phyloP scores from a whole-genome alignment of 2,113 vertebrate genomes.

The Mus pahari region DNA sequence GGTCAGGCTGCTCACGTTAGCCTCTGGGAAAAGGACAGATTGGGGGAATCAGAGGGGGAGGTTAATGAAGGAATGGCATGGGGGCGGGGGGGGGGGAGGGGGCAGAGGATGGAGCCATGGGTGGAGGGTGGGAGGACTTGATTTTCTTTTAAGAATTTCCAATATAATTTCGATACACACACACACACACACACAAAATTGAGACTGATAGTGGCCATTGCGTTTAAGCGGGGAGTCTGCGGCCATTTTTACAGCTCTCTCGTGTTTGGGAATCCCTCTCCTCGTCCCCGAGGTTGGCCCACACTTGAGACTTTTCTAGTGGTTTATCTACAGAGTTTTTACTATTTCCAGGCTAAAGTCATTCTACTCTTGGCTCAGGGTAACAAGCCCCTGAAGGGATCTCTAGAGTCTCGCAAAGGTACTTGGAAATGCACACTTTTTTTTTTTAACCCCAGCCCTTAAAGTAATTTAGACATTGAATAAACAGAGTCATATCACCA shows the following conservation, averaged over 20 bases:
- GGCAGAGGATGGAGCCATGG: rapidly evolving
- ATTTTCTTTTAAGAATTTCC: not conserved
- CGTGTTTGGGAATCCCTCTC: not conserved
- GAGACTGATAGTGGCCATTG: not conserved
- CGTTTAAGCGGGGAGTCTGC: not conserved
- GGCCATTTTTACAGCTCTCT: not conserved
- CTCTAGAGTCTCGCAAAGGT: not conserved
- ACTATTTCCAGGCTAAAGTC: not conserved
- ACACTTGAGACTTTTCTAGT: not conserved
- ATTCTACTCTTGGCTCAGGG: not conserved
- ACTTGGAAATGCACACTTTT: not conserved
- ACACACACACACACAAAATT: no score
- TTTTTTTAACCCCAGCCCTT: not conserved
- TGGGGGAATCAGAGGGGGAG: not conserved
- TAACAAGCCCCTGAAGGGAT: not conserved
- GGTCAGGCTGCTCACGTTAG: not conserved
- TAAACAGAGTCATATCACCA: not conserved
- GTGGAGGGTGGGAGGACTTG: not conserved
- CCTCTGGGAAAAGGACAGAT: not conserved
- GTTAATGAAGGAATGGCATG: not conserved
- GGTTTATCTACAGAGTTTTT: not conserved
- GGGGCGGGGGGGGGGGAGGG: no score
- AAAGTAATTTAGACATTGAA: constrained; percentile 57
- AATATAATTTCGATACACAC: not conserved
- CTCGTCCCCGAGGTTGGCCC: not conserved